A percentile compares a stretch with the other conserved stretches of the same genome.
These are phyloP conservation scores for Pogonognathellus flavescens DNA, from an alignment of 1,140 invertebrate genomes.

Conservation along the genomic window DNA sequence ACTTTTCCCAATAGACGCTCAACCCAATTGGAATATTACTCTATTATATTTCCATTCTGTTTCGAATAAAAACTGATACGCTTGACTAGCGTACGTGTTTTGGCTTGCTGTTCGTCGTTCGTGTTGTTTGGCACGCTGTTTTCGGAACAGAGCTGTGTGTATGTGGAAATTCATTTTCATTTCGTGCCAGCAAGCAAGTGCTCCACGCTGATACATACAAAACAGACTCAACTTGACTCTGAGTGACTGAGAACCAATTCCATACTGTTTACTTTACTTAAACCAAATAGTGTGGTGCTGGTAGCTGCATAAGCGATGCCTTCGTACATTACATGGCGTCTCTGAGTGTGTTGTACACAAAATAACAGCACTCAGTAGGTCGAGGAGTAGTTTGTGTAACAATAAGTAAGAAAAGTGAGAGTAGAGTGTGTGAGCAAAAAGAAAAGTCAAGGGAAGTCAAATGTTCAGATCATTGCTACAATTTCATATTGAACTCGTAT, in stretches of 20 bases:
- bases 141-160: not conserved
- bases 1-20: conserved; percentile 34
- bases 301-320: no score
- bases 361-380: no score
- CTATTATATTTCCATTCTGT: conserved; percentile 25
- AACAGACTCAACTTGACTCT: not conserved
- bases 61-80: not conserved
- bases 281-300: not conserved
- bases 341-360: no score
- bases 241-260: conserved; percentile 14
- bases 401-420: not conserved
- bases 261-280: conserved; percentile 28
- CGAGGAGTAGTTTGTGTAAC: no score
- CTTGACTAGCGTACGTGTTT: not conserved
- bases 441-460: no score
- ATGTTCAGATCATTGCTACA: no score
- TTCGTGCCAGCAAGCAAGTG: conserved; percentile 24
- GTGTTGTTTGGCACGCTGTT: no score
- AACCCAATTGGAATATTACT: conserved; percentile 25
- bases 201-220: conserved; percentile 26
- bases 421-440: not conserved
- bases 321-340: no score
- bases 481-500: no score
- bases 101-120: not conserved
- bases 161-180: conserved; percentile 24